These are phyloP conservation scores for Eupsittula cactorum DNA, from an alignment of 2,113 vertebrate genomes.

Conservation along the genomic window DNA sequence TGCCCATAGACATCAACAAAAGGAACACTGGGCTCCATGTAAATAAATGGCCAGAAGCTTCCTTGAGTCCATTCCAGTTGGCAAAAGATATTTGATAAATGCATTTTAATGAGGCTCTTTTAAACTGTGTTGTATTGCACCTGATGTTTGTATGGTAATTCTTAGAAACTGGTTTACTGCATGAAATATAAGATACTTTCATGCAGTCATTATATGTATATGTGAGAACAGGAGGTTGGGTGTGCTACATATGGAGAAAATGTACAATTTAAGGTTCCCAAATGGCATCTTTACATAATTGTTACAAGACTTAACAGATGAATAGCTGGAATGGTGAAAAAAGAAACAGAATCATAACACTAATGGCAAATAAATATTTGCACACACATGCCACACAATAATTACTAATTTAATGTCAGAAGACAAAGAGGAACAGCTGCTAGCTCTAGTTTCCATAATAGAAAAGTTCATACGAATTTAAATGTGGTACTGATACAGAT, in stretches of 20 bases:
- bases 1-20: background rate
- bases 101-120: conserved; percentile 14
- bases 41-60: conserved; percentile 24
- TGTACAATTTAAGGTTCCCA: background rate
- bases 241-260: background rate
- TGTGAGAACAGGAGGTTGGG: conserved; percentile 29
- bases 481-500: background rate
- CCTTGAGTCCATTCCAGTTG: background rate
- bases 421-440: background rate
- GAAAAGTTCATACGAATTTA: background rate
- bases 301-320: background rate
- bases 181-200: background rate
- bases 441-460: background rate
- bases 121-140: conserved; percentile 19
- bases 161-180: conserved; percentile 5
- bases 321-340: background rate
- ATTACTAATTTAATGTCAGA: background rate
- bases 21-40: background rate
- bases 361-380: conserved; percentile 50
- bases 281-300: background rate
- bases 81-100: conserved; percentile 21
- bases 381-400: background rate
- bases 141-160: conserved; percentile 17
- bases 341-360: background rate
- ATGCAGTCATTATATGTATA: background rate